Evolutionary conservation across 1,140 invertebrate species (phyloP).

Genomic region (Drosophila subpulchrella): DNA sequence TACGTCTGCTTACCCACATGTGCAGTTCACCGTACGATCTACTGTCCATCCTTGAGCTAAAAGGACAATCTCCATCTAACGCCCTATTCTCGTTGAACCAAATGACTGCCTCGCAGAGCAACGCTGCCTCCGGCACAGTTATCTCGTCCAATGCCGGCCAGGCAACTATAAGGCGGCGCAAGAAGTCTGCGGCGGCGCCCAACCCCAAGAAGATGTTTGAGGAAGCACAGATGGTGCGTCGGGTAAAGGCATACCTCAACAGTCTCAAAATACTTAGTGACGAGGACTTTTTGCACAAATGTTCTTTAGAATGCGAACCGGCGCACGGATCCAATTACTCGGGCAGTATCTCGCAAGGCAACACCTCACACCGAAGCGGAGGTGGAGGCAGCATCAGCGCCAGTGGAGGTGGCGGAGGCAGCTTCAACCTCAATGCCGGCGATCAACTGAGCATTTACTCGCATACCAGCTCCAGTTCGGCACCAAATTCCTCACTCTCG

Average conservation of each 20-base stretch:
- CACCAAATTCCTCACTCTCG: conserved; percentile 75
- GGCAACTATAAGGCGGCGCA: conserved; percentile 95
- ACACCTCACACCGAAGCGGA: conserved; percentile 79
- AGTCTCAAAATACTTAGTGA: conserved; percentile 95
- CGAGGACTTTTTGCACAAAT: conserved; percentile 94
- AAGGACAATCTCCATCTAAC: conserved; percentile 93
- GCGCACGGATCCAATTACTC: conserved; percentile 86
- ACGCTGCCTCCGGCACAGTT: conserved; percentile 64
- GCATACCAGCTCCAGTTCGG: conserved; percentile 50
- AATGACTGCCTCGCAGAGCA: conserved; percentile 88
- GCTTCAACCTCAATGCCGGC: conserved; percentile 65
- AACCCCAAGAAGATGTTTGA: conserved; percentile 99
- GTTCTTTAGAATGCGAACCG: conserved; percentile 96
- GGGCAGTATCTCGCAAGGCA: conserved; percentile 85
- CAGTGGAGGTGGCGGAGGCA: conserved; percentile 54
- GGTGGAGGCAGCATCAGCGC: conserved; percentile 81
- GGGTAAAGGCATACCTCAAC: conserved; percentile 97
- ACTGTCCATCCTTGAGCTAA: conserved; percentile 92
- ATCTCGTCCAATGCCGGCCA: conserved; percentile 86
- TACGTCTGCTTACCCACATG: conserved; percentile 97
- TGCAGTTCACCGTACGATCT: conserved; percentile 97
- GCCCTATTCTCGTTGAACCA: conserved; percentile 96
- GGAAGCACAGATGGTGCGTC: conserved; percentile 98
- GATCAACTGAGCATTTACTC: conserved; percentile 81
- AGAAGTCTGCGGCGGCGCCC: conserved; percentile 95